These are phyloP conservation scores for Acinonyx jubatus DNA, from an alignment of 2,113 vertebrate species.

Conservation along the genomic window DNA sequence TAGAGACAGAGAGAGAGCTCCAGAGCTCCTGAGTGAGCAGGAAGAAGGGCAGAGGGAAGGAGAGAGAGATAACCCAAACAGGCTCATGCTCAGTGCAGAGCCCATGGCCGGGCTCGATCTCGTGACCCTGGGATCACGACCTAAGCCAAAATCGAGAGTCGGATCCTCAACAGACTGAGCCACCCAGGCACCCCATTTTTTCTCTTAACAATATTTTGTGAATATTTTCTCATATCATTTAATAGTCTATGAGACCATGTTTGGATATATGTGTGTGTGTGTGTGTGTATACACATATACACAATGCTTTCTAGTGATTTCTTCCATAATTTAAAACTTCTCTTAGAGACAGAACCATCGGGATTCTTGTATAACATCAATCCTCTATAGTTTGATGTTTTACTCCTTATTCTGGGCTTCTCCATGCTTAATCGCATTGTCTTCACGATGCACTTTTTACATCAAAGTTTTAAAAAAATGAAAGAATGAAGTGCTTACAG, in stretches of 20 bases:
- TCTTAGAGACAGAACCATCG: background rate
- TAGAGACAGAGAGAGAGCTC: no score
- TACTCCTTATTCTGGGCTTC: background rate
- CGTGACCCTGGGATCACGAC: no score
- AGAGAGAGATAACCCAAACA: no score
- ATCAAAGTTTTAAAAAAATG: background rate
- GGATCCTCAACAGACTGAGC: no score
- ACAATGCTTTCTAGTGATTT: background rate
- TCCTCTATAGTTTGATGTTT: background rate
- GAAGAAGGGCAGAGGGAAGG: no score
- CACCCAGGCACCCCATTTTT: background rate
- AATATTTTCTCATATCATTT: background rate
- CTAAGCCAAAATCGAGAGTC: no score
- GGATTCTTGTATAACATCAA: background rate
- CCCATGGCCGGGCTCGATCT: no score
- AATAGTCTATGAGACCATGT: background rate
- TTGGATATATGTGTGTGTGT: background rate
- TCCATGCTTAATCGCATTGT: background rate
- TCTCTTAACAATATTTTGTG: slow-evolving; percentile 24
- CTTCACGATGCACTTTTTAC: background rate
- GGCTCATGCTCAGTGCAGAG: no score
- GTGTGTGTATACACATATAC: background rate
- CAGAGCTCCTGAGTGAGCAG: no score
- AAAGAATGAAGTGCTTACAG: background rate
- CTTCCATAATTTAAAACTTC: background rate